These are phyloP conservation scores for Leistus spinibarbis DNA, from an alignment of 2,888 invertebrate genomes.

Conservation along the genomic window DNA sequence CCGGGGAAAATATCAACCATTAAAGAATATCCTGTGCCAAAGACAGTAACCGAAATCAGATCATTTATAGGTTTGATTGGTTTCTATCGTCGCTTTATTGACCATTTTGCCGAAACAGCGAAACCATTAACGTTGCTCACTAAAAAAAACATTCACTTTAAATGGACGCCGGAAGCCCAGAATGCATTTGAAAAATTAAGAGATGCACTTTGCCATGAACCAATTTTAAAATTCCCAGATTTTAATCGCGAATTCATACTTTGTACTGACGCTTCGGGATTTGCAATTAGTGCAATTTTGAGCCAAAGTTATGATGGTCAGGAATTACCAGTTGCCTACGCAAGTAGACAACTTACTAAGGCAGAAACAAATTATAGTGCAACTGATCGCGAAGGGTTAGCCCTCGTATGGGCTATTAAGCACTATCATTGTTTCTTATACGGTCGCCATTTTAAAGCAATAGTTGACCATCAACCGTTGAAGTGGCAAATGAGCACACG, in stretches of 20 bases:
- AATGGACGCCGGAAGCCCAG: conserved; percentile 17
- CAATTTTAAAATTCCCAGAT: no score
- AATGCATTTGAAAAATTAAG: conserved; percentile 31
- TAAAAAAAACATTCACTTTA: conserved; percentile 30
- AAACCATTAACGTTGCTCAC: no score
- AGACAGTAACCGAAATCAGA: conserved; percentile 26
- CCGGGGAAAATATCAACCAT: no score
- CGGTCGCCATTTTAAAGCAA: no score
- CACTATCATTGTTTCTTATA: no score
- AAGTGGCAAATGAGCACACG: conserved; percentile 41
- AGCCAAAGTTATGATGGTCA: conserved; percentile 42
- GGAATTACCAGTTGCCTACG: conserved; percentile 40
- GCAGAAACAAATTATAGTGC: conserved; percentile 41
- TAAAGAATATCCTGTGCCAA: no score
- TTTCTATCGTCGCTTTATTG: conserved; percentile 10
- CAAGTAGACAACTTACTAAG: conserved; percentile 37
- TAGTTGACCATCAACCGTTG: conserved; percentile 41
- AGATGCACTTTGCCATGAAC: no score
- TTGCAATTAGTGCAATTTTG: conserved; percentile 45
- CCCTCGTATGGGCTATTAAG: no score
- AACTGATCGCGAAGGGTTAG: no score
- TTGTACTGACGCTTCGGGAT: conserved; percentile 39
- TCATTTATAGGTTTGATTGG: conserved; percentile 44
- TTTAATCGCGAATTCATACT: no score
- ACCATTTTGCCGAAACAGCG: no score